phyloP scores from a whole-genome alignment of 2,888 invertebrate genomes.

The Hemaris fuciformis region DNA sequence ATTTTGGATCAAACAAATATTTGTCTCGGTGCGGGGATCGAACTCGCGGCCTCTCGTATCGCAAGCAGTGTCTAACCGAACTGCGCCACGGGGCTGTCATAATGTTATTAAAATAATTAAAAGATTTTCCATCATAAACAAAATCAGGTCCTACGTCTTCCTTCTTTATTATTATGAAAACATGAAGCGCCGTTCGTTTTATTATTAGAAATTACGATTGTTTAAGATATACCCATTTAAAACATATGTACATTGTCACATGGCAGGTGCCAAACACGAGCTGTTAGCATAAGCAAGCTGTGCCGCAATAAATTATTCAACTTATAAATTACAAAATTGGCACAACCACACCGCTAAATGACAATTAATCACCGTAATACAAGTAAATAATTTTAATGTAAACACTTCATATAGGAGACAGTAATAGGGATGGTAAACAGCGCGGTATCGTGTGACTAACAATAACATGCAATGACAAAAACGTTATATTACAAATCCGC shows the following conservation, averaged over 20 bases:
- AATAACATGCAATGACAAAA: not conserved
- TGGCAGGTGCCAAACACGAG: conserved; percentile 30
- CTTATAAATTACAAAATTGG: conserved; percentile 38
- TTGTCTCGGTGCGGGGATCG: no score
- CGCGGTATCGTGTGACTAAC: not conserved
- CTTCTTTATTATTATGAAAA: not conserved
- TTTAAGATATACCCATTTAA: no score
- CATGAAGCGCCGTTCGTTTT: not conserved
- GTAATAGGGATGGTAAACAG: conserved; percentile 10
- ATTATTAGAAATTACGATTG: not conserved
- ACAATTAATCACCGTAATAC: conserved; percentile 38
- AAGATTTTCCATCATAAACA: no score
- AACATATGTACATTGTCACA: conserved; percentile 5
- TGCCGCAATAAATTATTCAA: conserved; percentile 43
- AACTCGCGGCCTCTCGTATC: no score
- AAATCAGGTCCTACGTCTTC: no score
- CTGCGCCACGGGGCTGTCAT: no score
- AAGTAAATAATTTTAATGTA: conserved; percentile 54
- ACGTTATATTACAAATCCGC: not conserved
- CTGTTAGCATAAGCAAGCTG: conserved; percentile 30
- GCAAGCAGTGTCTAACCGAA: no score
- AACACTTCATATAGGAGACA: conserved; percentile 43
- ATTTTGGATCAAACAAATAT: no score
- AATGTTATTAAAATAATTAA: no score
- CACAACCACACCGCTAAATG: conserved; percentile 35